These are phyloP conservation scores for Beroe ovata DNA, from an alignment of 37 sponge, comb jelly and placozoan genomes.

Conservation along the genomic window DNA sequence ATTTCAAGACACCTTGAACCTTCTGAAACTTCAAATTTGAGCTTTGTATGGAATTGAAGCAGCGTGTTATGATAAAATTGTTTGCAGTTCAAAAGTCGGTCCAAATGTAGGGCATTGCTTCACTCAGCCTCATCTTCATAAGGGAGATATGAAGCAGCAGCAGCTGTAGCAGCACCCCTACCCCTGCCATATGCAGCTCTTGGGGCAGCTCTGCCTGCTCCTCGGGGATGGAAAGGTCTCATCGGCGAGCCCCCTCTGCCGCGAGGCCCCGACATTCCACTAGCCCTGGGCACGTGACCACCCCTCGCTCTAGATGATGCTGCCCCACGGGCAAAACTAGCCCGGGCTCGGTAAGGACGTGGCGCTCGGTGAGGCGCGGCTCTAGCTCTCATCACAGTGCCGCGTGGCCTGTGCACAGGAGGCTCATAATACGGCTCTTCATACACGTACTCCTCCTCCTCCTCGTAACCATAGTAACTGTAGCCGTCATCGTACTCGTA, in stretches of 20 bases:
- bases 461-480: slow-evolving; percentile 26
- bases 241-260: neutral
- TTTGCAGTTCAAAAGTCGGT: too few relatives aligned
- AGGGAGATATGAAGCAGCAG: slow-evolving; percentile 7
- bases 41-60: too few relatives aligned
- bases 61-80: too few relatives aligned
- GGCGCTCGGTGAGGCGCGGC: neutral
- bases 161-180: neutral
- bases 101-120: too few relatives aligned
- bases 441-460: slow-evolving; percentile 23
- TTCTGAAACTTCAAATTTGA: too few relatives aligned
- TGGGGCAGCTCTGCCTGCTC: slow-evolving; percentile 14
- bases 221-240: neutral
- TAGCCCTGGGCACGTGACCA: neutral
- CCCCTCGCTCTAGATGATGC: neutral
- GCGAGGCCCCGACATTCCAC: neutral
- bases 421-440: slow-evolving; percentile 33
- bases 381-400: neutral
- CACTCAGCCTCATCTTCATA: too few relatives aligned
- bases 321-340: neutral
- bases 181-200: neutral
- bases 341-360: neutral
- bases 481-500: slow-evolving; percentile 43
- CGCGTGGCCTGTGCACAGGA: neutral
- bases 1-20: too few relatives aligned